Conservation (phyloP, 2,888 invertebrate species). For the Macaria liturata region DNA sequence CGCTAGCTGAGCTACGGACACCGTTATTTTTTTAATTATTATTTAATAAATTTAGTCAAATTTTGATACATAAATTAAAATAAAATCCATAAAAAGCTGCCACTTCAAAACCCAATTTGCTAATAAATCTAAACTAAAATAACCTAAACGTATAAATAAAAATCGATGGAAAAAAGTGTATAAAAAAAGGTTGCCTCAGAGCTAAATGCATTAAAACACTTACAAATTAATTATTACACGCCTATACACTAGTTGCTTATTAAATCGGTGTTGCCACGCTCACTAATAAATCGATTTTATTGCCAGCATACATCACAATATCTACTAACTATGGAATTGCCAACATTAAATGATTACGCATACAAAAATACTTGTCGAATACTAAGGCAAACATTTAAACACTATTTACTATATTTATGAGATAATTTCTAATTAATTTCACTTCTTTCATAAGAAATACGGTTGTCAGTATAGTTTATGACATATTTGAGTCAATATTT, state of each 20-base stretch:
- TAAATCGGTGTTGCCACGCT: constrained; percentile 29
- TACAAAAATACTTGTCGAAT: constrained; percentile 24
- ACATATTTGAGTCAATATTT: too few relatives aligned
- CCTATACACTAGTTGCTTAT: neutral
- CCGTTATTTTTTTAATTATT: too few relatives aligned
- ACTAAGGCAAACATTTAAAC: constrained; percentile 4
- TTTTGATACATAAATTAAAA: too few relatives aligned
- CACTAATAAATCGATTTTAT: constrained; percentile 23
- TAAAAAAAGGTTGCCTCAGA: constrained; percentile 15
- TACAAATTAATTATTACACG: constrained; percentile 4
- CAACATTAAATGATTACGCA: neutral
- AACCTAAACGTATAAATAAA: neutral
- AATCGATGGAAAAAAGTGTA: constrained; percentile 6
- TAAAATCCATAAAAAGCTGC: neutral
- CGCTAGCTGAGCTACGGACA: too few relatives aligned
- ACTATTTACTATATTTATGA: too few relatives aligned
- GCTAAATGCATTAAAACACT: constrained; percentile 15
- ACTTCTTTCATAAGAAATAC: constrained; percentile 3
- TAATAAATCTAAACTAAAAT: neutral
- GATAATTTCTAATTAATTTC: neutral
- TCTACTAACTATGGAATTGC: constrained; percentile 26
- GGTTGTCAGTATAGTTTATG: too few relatives aligned
- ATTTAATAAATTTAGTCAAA: too few relatives aligned
- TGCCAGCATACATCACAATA: constrained; percentile 34
- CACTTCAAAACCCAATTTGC: too few relatives aligned